Base-by-base conservation (phyloP, 2,888 invertebrate genomes). In the Lordiphosa fenestrarum region DNA sequence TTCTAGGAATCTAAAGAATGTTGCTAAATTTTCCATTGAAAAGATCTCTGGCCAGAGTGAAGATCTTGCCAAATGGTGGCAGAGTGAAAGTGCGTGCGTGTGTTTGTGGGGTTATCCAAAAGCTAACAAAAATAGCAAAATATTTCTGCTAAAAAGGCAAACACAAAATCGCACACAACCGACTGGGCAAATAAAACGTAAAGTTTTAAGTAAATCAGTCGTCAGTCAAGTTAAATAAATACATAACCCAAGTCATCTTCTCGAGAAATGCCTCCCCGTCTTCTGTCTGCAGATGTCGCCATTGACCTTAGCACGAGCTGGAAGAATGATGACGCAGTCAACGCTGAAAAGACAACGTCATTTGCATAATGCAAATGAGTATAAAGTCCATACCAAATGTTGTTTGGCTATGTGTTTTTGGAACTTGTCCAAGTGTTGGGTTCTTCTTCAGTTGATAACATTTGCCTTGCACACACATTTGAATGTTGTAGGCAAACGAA, bases 341-440 rank as follows among this genome's bases (percentile, higher is more conserved):
- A 23, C 38, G 21, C 10, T 49, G 41, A 42, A 48, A 40, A 53
- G 38, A 21, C 40, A 30, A 53, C 59, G 66, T 66, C 71, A 71
- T 84, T 84, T 68, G 73, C 66, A 77, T 77, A 60, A 77, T 84
- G 73, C 63, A 60, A 70, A 83, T 73, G 67, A 66, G 53, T 55
- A n/a, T n/a, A 67, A 57, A 69, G 67, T 65, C 58, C 63, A 62
- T 38, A 61, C 51, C 60, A 46, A 5, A n/a, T n/a, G 19, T 33
- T 35, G 36, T 30, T 58, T 51, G 33, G 12, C 36, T 30, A 51
- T 60, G 40, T 36, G 15, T 15, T 42, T 59, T 55, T 56, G 74
- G 73, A 69, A 74, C 75, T 44, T 59, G 57, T 68, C 57, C 63
- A 69, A 82, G 55, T 69, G 49, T 40, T 47, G 30, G 30, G 10